These are phyloP conservation scores for Zoanthus sociatus DNA, from an alignment of 92 coral and sea anemone species.

Conservation along the genomic window DNA sequence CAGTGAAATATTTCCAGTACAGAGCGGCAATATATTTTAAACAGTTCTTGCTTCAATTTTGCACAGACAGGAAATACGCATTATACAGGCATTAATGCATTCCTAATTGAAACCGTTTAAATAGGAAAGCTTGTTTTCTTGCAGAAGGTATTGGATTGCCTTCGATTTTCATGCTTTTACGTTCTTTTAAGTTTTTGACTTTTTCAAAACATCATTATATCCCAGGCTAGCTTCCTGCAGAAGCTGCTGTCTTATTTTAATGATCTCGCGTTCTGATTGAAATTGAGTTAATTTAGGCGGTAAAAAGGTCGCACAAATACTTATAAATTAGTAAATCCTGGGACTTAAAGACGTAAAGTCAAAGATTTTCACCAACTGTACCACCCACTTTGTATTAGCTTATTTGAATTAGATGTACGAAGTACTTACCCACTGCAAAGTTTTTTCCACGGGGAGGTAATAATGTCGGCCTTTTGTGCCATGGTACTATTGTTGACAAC, in stretches of 20 bases:
- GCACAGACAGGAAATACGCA: too few relatives aligned
- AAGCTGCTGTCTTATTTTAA: too few relatives aligned
- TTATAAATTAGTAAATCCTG: neutral
- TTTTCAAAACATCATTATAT: too few relatives aligned
- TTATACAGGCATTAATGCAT: too few relatives aligned
- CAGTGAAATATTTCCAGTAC: too few relatives aligned
- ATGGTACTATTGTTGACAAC: slow-evolving; percentile 1
- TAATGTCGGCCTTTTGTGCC: neutral
- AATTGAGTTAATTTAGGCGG: neutral
- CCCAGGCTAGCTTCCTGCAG: too few relatives aligned
- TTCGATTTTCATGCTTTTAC: neutral
- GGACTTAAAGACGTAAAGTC: neutral
- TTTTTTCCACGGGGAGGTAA: neutral
- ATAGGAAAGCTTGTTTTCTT: too few relatives aligned
- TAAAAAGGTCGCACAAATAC: neutral
- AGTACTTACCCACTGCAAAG: slow-evolving; percentile 12
- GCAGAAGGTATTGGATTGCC: too few relatives aligned
- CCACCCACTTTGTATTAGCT: neutral
- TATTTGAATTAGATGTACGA: neutral
- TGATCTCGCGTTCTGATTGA: neutral
- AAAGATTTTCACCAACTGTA: neutral
- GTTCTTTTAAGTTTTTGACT: too few relatives aligned
- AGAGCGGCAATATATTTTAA: too few relatives aligned
- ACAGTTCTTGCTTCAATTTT: neutral
- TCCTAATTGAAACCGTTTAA: too few relatives aligned